Percentiles rank a stretch among this genome's conserved stretches.
Evolutionary conservation across 2,113 vertebrate genomes (phyloP).

Genomic region (Labrus mixtus): DNA sequence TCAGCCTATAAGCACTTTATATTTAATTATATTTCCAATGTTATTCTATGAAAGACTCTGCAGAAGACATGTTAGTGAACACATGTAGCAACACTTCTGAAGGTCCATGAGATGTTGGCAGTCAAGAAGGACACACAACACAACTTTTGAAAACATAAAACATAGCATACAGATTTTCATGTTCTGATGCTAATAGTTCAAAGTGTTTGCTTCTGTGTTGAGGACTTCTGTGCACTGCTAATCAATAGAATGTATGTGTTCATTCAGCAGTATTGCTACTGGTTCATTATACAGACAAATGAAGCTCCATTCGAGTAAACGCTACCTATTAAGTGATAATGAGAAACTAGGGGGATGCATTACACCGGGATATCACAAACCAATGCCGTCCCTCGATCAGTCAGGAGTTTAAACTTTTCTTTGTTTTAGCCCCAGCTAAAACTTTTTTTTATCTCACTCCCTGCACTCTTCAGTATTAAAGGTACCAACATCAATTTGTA

Average conservation of each 20-base stretch:
- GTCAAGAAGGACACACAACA: background rate
- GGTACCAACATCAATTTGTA: background rate
- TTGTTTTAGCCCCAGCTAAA: background rate
- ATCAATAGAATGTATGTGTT: constrained; percentile 57
- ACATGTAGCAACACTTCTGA: background rate
- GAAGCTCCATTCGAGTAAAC: constrained; percentile 42
- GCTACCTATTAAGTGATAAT: constrained; percentile 59
- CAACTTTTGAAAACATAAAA: constrained; percentile 9
- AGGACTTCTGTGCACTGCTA: constrained; percentile 17
- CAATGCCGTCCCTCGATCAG: constrained; percentile 8
- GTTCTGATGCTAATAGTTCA: constrained; percentile 8
- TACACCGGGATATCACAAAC: constrained; percentile 36
- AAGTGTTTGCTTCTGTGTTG: constrained; percentile 7
- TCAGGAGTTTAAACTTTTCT: constrained; percentile 7
- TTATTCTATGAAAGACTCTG: no score
- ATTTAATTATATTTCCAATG: no score
- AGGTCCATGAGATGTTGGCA: background rate
- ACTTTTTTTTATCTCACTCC: constrained; percentile 18
- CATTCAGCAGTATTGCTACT: constrained; percentile 45
- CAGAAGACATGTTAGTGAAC: background rate
- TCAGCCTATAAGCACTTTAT: no score
- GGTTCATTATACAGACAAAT: constrained; percentile 68
- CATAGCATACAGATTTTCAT: background rate
- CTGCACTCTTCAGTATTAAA: constrained; percentile 23
- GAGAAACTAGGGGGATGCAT: constrained; percentile 46